Evolutionary conservation across 2,113 vertebrate genomes (phyloP).

Genomic region (Rhinopomastus cyanomelas): DNA sequence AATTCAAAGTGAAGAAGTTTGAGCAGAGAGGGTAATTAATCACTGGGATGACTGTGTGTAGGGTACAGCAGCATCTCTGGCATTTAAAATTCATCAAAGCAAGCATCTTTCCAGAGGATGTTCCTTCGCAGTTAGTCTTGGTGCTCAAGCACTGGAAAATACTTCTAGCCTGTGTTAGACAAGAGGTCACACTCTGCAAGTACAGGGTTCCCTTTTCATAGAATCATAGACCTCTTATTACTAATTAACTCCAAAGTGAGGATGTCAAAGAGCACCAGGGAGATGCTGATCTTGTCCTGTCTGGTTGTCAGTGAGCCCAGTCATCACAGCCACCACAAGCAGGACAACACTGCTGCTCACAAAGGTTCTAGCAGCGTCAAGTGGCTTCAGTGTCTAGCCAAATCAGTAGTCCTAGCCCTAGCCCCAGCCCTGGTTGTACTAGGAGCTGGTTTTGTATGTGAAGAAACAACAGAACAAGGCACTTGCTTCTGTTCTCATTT

Average conservation of each 20-base stretch:
- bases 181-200: not conserved
- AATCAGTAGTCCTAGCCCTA: not conserved
- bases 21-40: not conserved
- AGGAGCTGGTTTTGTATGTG: not conserved
- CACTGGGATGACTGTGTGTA: not conserved
- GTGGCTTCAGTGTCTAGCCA: not conserved
- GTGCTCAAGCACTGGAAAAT: not conserved
- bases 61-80: not conserved
- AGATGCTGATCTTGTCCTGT: not conserved
- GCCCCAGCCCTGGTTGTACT: not conserved
- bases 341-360: fast-evolving
- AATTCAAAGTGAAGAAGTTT: not conserved
- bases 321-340: not conserved
- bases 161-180: not conserved
- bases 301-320: not conserved
- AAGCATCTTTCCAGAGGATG: not conserved
- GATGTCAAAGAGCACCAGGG: not conserved
- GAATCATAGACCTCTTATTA: not conserved
- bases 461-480: not conserved
- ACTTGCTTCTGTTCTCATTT: not conserved
- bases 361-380: not conserved
- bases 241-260: not conserved
- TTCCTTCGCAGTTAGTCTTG: not conserved
- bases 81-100: not conserved
- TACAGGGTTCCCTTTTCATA: not conserved